Percentiles rank a stretch among this genome's conserved stretches.
Evolutionary conservation across 1,140 invertebrate genomes (phyloP).

Genomic region (Spodoptera frugiperda): DNA sequence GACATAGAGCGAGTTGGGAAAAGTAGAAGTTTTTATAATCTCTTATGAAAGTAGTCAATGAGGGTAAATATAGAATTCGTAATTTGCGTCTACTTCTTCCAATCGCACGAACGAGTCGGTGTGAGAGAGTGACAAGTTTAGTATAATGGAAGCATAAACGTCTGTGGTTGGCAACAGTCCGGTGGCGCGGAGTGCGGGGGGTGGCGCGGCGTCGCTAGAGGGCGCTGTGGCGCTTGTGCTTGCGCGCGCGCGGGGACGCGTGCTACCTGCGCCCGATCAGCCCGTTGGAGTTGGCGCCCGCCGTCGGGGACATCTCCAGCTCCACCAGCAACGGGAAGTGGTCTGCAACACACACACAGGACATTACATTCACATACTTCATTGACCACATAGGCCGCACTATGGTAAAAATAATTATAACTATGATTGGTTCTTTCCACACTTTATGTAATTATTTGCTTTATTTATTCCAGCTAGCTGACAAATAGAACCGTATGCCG

Average conservation of each 20-base stretch:
- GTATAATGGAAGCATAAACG: too few species aligned
- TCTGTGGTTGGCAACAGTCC: neutral
- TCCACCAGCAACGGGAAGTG: constrained; percentile 98
- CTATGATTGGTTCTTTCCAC: too few species aligned
- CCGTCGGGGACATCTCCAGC: constrained; percentile 92
- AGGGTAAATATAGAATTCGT: neutral
- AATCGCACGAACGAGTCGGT: neutral
- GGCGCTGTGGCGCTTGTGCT: constrained; percentile 23
- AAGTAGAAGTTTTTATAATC: neutral
- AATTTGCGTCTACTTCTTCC: neutral
- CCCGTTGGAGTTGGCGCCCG: constrained; percentile 86
- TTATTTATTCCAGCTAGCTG: too few species aligned
- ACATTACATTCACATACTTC: neutral
- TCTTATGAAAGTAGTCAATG: too few species aligned
- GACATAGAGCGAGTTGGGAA: neutral
- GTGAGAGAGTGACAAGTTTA: too few species aligned
- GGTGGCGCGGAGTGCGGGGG: constrained; percentile 10
- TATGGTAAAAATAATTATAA: too few species aligned
- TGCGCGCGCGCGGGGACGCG: constrained; percentile 53
- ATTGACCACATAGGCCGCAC: too few species aligned
- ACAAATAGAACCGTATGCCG: too few species aligned
- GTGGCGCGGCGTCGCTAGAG: constrained; percentile 4
- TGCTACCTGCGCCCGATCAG: constrained; percentile 88
- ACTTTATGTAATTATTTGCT: too few species aligned
- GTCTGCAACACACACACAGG: constrained; percentile 87